Evolutionary conservation across 2,888 invertebrate species (phyloP).

Genomic region (Venustoraphidia nigricollis): DNA sequence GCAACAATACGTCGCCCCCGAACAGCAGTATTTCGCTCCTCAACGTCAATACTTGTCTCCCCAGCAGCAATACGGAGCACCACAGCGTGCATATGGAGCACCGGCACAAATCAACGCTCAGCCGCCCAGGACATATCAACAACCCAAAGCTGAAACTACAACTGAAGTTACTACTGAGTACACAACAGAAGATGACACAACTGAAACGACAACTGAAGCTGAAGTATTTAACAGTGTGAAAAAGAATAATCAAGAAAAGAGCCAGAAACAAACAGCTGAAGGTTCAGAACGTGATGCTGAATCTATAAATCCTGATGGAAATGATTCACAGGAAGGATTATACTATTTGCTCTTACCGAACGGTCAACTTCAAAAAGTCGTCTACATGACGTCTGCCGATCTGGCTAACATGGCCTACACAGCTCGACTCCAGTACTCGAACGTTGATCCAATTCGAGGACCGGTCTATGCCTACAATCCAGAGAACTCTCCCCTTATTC

Average conservation of each 20-base stretch:
- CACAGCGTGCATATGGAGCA: constrained; percentile 30
- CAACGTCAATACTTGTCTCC: constrained; percentile 18
- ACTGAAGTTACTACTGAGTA: constrained; percentile 18
- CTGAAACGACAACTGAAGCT: too few relatives aligned
- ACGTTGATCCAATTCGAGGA: constrained; percentile 44
- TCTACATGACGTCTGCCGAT: constrained; percentile 38
- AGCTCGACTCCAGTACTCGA: constrained; percentile 43
- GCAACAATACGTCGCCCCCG: not conserved
- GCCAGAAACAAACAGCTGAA: too few relatives aligned
- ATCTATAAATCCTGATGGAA: constrained; percentile 12
- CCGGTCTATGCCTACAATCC: constrained; percentile 39
- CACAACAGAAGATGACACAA: constrained; percentile 18
- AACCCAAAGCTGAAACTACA: constrained; percentile 20
- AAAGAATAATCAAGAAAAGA: too few relatives aligned
- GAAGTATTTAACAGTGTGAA: too few relatives aligned
- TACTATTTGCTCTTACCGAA: constrained; percentile 49
- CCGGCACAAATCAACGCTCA: constrained; percentile 27
- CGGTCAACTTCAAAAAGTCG: constrained; percentile 44
- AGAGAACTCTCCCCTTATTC: constrained; percentile 9
- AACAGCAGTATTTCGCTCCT: not conserved
- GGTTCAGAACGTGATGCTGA: too few relatives aligned
- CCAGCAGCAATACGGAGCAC: constrained; percentile 24
- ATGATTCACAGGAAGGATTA: constrained; percentile 31
- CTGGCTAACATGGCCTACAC: constrained; percentile 44
- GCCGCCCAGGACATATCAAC: constrained; percentile 28